Percentiles rank a stretch among this genome's conserved stretches.
Evolutionary conservation across 2,113 vertebrate species (phyloP).

Genomic region (Chamaea fasciata): DNA sequence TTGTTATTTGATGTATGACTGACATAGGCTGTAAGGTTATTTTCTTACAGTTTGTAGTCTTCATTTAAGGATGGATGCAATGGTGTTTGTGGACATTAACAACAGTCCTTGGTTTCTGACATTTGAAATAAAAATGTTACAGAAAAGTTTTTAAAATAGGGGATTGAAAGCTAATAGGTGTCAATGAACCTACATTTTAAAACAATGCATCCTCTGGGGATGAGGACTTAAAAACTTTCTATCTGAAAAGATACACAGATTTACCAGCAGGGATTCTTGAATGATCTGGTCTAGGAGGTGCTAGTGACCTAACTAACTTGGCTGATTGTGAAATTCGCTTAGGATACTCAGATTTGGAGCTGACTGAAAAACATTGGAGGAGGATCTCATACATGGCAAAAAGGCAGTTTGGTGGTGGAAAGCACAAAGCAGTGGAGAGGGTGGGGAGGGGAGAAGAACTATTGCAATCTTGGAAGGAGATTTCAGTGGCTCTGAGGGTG

Average conservation of each 20-base stretch:
- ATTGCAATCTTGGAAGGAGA: background rate
- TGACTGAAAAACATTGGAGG: background rate
- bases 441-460: accelerated
- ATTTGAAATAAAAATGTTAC: background rate
- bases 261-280: background rate
- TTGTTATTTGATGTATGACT: slow-evolving; percentile 38
- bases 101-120: background rate
- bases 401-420: background rate
- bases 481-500: background rate
- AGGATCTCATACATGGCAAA: background rate
- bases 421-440: background rate
- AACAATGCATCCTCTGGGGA: background rate
- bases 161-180: background rate
- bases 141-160: background rate
- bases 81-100: background rate
- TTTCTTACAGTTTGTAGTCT: background rate
- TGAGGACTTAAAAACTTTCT: background rate
- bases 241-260: background rate
- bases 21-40: slow-evolving; percentile 8
- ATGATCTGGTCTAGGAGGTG: background rate
- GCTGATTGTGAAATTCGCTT: background rate
- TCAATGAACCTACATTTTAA: background rate
- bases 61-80: background rate
- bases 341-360: background rate
- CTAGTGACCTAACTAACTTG: background rate